Conservation (phyloP, 1,140 invertebrate genomes). For the Drosophila suzukii region DNA sequence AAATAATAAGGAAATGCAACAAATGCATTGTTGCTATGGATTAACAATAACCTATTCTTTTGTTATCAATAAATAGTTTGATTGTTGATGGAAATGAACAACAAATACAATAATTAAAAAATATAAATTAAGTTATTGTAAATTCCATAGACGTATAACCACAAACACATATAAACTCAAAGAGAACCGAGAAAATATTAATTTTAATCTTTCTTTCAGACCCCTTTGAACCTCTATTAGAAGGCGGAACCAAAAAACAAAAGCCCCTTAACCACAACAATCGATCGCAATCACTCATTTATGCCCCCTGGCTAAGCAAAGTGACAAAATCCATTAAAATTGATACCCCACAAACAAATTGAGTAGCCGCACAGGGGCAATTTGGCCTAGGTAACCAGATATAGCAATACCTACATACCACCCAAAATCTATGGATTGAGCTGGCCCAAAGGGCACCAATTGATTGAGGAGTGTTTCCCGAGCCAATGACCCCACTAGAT, state of each 20-base stretch:
- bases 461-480: slow-evolving; percentile 14
- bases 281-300: slow-evolving; percentile 56
- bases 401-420: slow-evolving; percentile 31
- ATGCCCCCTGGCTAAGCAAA: slow-evolving; percentile 66
- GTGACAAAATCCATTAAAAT: slow-evolving; percentile 57
- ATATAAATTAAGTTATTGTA: too few relatives aligned
- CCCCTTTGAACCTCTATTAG: neutral
- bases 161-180: neutral
- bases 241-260: neutral
- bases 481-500: slow-evolving; percentile 40
- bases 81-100: too few relatives aligned
- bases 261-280: neutral
- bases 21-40: neutral
- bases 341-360: slow-evolving; percentile 52
- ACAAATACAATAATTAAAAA: too few relatives aligned
- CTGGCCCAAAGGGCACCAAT: slow-evolving; percentile 3
- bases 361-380: slow-evolving; percentile 5
- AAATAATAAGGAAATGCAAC: too few relatives aligned
- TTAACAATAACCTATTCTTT: too few relatives aligned
- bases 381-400: slow-evolving; percentile 29
- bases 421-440: slow-evolving; percentile 12
- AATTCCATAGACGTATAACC: too few relatives aligned
- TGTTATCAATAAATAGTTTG: too few relatives aligned
- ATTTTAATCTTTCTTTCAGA: neutral
- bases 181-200: neutral